Base-by-base conservation (phyloP, 2,113 vertebrate species). In the Pachypanchax playfairii region DNA sequence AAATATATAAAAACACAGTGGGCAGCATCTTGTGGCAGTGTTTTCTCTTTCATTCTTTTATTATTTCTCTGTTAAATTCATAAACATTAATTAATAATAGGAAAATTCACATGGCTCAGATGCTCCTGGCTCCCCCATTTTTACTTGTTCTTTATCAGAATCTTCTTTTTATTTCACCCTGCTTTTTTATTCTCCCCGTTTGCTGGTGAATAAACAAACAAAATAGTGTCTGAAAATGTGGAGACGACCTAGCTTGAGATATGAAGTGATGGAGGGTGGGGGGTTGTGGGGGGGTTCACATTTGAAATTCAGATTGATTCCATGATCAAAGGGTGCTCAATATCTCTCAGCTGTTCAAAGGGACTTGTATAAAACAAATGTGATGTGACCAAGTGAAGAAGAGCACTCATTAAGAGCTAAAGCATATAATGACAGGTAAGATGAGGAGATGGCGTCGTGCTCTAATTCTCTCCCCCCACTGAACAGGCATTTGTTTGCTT, bases 271-370 rank as follows among this genome's bases (percentile, higher is more conserved):
- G 11, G 29, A 14, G 46, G 14, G 12, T 47, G 43, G 50, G 48
- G 66, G 46, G 14, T 9, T 47, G 43, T 44, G 48, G 66, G 71
- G 66, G 17, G 85, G 83, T 90, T 92, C 85, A 24, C 92, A 95
- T 93, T 93, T 94, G 91, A 92, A 94, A 95, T 95, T 95, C 93
- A 94, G 93, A 95, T 90, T 92, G 93, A 94, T 94, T 92, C 83
- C 6, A 61, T 96, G 96, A 98, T 98, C 96, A 98, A 98, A 97
- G 91, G 65, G 51, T 64, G 80, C 87, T 89, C 84, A 89, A 89
- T 89, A 94, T 94, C 93, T 95, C 94, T 91, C 93, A 94, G 94
- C 93, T 94, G 94, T 96, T 98, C 95, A 98, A 97, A 98, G 94
- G 92, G 92, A 94, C 93, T 94, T 79, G 70, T 91, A 93, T 93